Evolutionary conservation across 2,888 invertebrate species (phyloP).

Genomic region (Dorcus parallelipipedus): DNA sequence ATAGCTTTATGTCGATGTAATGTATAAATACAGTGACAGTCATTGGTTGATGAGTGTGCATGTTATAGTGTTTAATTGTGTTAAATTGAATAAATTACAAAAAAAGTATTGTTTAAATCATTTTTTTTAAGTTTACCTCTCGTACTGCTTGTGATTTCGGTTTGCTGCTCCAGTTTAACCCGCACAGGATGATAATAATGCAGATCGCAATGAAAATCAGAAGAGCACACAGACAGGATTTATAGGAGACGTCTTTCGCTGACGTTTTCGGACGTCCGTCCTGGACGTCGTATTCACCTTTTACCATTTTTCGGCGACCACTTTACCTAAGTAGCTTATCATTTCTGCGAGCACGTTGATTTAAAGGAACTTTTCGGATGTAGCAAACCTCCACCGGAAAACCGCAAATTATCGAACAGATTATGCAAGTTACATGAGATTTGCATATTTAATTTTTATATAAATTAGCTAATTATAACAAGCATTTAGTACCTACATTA

Average conservation of each 20-base stretch:
- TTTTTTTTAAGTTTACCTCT: not conserved
- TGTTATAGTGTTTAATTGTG: no score
- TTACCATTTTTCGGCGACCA: constrained; percentile 18
- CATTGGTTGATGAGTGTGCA: no score
- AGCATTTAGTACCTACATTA: no score
- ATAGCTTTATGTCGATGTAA: no score
- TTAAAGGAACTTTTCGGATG: constrained; percentile 12
- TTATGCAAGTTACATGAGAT: no score
- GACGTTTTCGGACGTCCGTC: constrained; percentile 12
- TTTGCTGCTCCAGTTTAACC: constrained; percentile 10
- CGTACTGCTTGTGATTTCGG: not conserved
- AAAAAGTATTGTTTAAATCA: no score
- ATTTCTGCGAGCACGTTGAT: not conserved
- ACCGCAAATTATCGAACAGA: constrained; percentile 21
- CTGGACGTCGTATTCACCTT: constrained; percentile 22
- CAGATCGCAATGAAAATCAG: constrained; percentile 28
- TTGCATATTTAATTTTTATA: no score
- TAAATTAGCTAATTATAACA: no score
- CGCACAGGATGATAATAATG: constrained; percentile 19
- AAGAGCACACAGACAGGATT: constrained; percentile 26
- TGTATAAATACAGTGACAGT: no score
- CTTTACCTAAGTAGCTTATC: not conserved
- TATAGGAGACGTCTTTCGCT: constrained; percentile 24
- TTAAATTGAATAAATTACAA: no score
- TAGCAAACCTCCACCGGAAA: constrained; percentile 7